phyloP scores from a whole-genome alignment of 2,797 vertebrate genomes.

The Phylloscopus collybita region DNA sequence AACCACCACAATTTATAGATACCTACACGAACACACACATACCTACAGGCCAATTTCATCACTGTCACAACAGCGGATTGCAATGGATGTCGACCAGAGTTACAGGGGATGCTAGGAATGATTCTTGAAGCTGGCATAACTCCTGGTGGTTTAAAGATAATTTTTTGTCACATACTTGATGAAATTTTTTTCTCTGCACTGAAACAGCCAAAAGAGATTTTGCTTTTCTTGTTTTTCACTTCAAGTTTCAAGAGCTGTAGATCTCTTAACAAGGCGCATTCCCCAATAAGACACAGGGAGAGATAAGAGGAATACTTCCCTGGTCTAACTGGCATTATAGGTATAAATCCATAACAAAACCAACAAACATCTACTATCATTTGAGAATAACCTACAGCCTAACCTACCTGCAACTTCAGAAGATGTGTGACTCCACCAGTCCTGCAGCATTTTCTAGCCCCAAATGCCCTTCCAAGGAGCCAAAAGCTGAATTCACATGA shows the following conservation, averaged over 20 bases:
- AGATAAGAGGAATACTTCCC: neutral
- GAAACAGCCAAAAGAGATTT: neutral
- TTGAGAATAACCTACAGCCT: neutral
- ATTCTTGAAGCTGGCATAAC: neutral
- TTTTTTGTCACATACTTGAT: neutral
- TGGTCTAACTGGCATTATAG: neutral
- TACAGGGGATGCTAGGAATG: neutral
- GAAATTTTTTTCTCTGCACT: neutral
- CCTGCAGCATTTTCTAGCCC: neutral
- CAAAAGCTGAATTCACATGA: rapidly evolving
- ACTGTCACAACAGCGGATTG: neutral
- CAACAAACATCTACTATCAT: neutral
- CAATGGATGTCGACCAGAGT: neutral
- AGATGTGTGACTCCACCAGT: rapidly evolving
- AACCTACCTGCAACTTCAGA: neutral
- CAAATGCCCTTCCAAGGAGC: neutral
- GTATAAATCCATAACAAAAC: neutral
- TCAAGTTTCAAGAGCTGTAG: neutral
- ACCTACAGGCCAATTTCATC: neutral
- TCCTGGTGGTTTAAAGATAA: neutral
- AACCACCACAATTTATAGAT: neutral
- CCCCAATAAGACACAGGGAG: neutral
- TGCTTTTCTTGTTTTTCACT: neutral
- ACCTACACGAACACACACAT: neutral
- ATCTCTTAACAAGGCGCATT: neutral